Percentiles rank a stretch among this genome's conserved stretches.
phyloP scores from a whole-genome alignment of 2,888 invertebrate species.

The Pocota personata region DNA sequence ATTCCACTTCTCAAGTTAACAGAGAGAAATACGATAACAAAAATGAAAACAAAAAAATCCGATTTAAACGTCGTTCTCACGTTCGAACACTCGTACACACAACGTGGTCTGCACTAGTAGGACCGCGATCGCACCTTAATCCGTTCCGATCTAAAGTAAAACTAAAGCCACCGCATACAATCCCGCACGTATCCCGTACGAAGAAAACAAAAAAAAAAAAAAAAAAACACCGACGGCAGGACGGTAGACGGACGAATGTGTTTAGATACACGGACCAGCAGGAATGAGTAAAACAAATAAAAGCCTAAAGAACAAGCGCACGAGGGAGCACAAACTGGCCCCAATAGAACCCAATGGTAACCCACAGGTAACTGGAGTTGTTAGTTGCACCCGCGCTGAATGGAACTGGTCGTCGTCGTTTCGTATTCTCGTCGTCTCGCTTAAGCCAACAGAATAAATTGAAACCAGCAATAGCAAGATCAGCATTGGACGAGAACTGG shows the following conservation, averaged over 20 bases:
- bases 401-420: slow-evolving; percentile 42
- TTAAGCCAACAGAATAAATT: slow-evolving; percentile 11
- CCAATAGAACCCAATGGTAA: slow-evolving; percentile 69
- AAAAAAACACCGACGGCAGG: slow-evolving; percentile 64
- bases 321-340: slow-evolving; percentile 48
- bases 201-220: slow-evolving; percentile 12
- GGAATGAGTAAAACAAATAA: slow-evolving; percentile 65
- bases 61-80: slow-evolving; percentile 19
- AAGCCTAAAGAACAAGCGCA: slow-evolving; percentile 51
- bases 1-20: slow-evolving; percentile 39
- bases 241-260: slow-evolving; percentile 23
- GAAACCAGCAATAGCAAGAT: slow-evolving; percentile 40
- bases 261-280: slow-evolving; percentile 36
- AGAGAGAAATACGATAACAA: neutral
- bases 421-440: slow-evolving; percentile 34
- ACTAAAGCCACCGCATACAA: slow-evolving; percentile 47
- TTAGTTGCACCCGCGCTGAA: slow-evolving; percentile 58
- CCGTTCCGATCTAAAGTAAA: slow-evolving; percentile 68
- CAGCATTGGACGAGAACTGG: slow-evolving; percentile 52
- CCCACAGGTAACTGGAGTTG: slow-evolving; percentile 67
- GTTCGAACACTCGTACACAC: slow-evolving; percentile 26
- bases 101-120: slow-evolving; percentile 30
- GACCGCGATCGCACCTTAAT: slow-evolving; percentile 68
- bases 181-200: slow-evolving; percentile 52
- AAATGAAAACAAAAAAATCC: slow-evolving; percentile 1